Evolutionary conservation across 2,113 vertebrate genomes (phyloP).

Genomic region (Glaucomys volans): DNA sequence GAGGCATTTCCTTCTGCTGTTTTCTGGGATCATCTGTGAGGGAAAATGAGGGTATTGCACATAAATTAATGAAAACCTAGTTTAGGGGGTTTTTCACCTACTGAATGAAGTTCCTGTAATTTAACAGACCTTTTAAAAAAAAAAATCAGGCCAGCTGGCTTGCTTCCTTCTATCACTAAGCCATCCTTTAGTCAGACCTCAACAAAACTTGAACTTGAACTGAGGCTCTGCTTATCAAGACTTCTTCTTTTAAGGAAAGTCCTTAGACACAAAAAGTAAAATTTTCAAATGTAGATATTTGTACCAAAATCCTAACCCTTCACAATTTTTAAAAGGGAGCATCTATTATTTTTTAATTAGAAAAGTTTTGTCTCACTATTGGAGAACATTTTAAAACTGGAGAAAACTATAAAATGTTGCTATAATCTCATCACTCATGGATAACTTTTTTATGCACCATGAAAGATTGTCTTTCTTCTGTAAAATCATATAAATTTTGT

Average conservation of each 20-base stretch:
- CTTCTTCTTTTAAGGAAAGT: slow-evolving; percentile 49
- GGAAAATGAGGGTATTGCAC: background rate
- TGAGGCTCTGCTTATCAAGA: background rate
- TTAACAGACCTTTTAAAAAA: background rate
- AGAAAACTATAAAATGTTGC: background rate
- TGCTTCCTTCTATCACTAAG: background rate
- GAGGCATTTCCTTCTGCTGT: background rate
- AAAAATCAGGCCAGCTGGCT: too few species aligned
- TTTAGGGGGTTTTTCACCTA: background rate
- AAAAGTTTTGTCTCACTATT: background rate
- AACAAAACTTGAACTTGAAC: background rate
- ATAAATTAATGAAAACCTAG: background rate
- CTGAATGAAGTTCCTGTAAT: background rate
- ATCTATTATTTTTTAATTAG: slow-evolving; percentile 14
- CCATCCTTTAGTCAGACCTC: background rate
- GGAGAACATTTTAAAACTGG: slow-evolving; percentile 29
- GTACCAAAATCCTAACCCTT: background rate
- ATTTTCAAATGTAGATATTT: background rate
- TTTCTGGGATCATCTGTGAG: background rate
- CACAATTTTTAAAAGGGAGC: background rate
- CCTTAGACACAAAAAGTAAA: background rate
- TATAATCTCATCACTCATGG: background rate
- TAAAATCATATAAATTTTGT: background rate
- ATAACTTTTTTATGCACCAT: background rate
- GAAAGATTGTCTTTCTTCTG: background rate